Conservation (phyloP, 2,797 vertebrate genomes). For the Chanos chanos region DNA sequence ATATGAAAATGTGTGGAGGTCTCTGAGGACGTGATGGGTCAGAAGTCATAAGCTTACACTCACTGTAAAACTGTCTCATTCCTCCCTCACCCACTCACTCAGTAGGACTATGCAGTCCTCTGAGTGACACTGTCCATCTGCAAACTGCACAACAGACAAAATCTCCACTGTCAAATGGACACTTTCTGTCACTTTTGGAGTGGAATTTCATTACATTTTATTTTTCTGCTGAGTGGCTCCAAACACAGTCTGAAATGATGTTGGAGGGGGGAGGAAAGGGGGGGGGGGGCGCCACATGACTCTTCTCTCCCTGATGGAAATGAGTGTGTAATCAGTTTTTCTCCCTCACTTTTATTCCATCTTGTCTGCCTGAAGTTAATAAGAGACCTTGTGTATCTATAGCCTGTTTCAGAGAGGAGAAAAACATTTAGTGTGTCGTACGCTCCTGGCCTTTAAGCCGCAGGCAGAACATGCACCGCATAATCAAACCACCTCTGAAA, state of each 20-base stretch:
- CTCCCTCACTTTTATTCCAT: constrained; percentile 2
- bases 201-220: constrained; percentile 2
- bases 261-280: too few species aligned
- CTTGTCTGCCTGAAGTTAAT: constrained; percentile 10
- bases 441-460: background rate
- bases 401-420: background rate
- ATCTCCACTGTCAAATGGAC: background rate
- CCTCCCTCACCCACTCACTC: too few species aligned
- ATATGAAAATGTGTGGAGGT: too few species aligned
- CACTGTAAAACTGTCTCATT: too few species aligned
- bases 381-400: constrained; percentile 17
- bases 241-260: constrained; percentile 3
- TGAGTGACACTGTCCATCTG: too few species aligned
- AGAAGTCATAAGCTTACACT: too few species aligned
- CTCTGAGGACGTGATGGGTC: too few species aligned
- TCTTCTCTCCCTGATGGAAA: background rate
- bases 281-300: constrained; percentile 14
- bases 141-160: too few species aligned
- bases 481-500: too few species aligned
- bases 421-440: background rate
- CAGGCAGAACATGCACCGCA: too few species aligned
- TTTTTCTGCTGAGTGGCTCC: constrained; percentile 22
- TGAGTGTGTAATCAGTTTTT: constrained; percentile 10
- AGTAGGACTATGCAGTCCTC: too few species aligned
- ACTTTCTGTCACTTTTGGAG: background rate